Conservation (phyloP, 2,797 vertebrate species). For the Anableps anableps region DNA sequence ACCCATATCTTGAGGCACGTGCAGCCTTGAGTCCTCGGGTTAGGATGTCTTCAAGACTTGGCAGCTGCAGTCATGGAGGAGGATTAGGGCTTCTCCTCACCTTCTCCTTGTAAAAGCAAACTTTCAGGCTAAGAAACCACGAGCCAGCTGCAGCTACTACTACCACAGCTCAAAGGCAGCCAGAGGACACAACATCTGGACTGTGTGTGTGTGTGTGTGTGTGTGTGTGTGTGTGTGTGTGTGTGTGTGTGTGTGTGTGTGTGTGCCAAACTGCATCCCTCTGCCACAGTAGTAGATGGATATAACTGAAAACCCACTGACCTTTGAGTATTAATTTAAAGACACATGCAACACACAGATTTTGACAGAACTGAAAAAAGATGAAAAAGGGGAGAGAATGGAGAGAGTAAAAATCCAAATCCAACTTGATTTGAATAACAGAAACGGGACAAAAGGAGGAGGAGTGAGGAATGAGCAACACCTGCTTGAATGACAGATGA, state of each 20-base stretch:
- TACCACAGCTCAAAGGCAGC: slow-evolving; percentile 54
- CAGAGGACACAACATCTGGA: slow-evolving; percentile 77
- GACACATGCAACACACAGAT: slow-evolving; percentile 61
- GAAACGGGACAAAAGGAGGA: slow-evolving; percentile 22
- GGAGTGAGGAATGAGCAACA: slow-evolving; percentile 50
- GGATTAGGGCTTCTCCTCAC: slow-evolving; percentile 30
- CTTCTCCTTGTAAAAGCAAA: slow-evolving; percentile 56
- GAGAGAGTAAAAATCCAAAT: slow-evolving; percentile 48
- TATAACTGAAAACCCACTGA: slow-evolving; percentile 50
- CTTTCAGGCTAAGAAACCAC: slow-evolving; percentile 44
- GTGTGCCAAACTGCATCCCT: slow-evolving; percentile 58
- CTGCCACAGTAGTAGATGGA: slow-evolving; percentile 55
- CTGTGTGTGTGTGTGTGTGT: slow-evolving; percentile 40
- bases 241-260: background rate
- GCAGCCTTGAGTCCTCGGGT: slow-evolving; percentile 40
- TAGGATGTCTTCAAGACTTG: slow-evolving; percentile 57
- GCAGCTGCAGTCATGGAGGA: slow-evolving; percentile 17
- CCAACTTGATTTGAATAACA: slow-evolving; percentile 36
- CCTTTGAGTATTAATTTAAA: slow-evolving; percentile 23
- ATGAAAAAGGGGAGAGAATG: slow-evolving; percentile 1
- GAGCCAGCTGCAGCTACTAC: slow-evolving; percentile 39
- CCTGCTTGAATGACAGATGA: slow-evolving; percentile 40
- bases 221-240: no score
- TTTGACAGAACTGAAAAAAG: slow-evolving; percentile 36
- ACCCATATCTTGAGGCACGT: slow-evolving; percentile 36